phyloP scores from a whole-genome alignment of 2,113 vertebrate species.

The Perca flavescens region DNA sequence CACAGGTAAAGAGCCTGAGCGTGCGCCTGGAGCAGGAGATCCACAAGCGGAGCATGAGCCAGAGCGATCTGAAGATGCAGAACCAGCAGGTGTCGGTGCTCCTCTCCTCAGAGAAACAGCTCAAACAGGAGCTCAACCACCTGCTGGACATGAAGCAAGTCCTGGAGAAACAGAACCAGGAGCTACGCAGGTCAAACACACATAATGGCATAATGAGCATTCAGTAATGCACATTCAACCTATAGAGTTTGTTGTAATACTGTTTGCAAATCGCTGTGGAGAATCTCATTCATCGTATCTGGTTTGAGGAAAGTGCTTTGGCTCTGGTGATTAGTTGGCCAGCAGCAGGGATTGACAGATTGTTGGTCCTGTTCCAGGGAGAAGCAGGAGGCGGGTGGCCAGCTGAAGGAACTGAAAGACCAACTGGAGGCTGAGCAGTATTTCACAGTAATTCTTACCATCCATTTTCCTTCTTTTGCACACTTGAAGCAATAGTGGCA shows the following conservation, averaged over 20 bases:
- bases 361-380: slow-evolving; percentile 86
- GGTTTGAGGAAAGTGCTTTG: slow-evolving; percentile 37
- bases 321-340: slow-evolving; percentile 38
- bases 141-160: slow-evolving; percentile 92
- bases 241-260: background rate
- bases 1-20: slow-evolving; percentile 90
- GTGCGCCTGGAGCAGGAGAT: slow-evolving; percentile 94
- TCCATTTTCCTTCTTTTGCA: slow-evolving; percentile 2
- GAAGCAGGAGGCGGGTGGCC: slow-evolving; percentile 91
- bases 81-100: slow-evolving; percentile 91
- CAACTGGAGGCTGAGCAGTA: slow-evolving; percentile 96
- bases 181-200: slow-evolving; percentile 90
- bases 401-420: slow-evolving; percentile 96
- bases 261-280: slow-evolving; percentile 11
- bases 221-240: background rate
- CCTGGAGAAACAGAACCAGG: slow-evolving; percentile 93
- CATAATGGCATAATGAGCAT: background rate
- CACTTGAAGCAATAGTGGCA: slow-evolving; percentile 21
- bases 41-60: slow-evolving; percentile 90
- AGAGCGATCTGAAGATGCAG: slow-evolving; percentile 94
- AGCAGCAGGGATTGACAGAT: slow-evolving; percentile 61
- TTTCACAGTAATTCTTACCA: slow-evolving; percentile 89
- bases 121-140: slow-evolving; percentile 97
- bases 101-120: slow-evolving; percentile 93
- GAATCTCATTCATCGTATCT: slow-evolving; percentile 23